phyloP scores from a whole-genome alignment of 2,113 vertebrate species.

The Elachura formosa region DNA sequence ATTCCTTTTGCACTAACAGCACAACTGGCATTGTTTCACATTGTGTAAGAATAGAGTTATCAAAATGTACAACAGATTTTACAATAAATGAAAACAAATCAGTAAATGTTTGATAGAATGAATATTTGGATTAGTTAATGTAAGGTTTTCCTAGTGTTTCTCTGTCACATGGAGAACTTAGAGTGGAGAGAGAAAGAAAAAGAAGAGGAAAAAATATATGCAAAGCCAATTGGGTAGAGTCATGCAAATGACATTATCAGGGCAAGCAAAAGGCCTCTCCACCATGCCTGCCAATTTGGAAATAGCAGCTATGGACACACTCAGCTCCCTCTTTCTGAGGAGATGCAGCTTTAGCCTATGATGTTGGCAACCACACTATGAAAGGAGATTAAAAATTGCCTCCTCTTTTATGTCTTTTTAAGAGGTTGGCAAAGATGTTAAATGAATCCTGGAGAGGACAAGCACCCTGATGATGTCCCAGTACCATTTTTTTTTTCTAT shows the following conservation, averaged over 20 bases:
- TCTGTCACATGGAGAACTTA: not conserved
- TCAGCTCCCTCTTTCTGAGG: not conserved
- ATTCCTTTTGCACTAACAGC: not conserved
- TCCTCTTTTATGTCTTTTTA: constrained; percentile 1
- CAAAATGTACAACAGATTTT: not conserved
- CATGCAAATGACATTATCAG: constrained; percentile 51
- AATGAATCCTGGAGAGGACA: not conserved
- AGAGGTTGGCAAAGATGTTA: not conserved
- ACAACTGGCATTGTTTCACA: not conserved
- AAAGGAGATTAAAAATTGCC: constrained; percentile 39
- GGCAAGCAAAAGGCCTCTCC: constrained; percentile 32
- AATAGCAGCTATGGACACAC: not conserved
- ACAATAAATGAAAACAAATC: not conserved
- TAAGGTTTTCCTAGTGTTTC: not conserved
- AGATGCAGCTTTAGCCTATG: constrained; percentile 14
- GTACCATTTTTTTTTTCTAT: not conserved
- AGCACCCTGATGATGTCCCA: not conserved
- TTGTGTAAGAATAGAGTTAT: not conserved
- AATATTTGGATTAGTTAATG: not conserved
- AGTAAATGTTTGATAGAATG: not conserved
- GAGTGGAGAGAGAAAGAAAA: not conserved
- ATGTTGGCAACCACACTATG: not conserved
- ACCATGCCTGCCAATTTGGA: constrained; percentile 2
- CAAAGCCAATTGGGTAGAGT: constrained; percentile 23
- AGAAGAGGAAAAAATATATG: not conserved